Conservation (phyloP, 2,113 vertebrate genomes). For the Neofelis nebulosa region DNA sequence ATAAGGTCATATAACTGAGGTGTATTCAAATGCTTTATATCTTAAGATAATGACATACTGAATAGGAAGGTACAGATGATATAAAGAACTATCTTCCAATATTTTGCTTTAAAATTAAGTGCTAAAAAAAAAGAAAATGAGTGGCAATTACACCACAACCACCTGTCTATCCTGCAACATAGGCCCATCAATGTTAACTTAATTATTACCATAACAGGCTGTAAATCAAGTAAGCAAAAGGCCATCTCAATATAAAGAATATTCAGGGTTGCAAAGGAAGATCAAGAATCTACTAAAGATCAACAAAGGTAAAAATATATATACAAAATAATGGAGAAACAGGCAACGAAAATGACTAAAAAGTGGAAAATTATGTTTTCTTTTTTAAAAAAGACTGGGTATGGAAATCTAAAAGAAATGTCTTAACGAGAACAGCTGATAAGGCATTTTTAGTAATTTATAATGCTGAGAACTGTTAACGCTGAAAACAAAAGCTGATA, state of each 20-base stretch:
- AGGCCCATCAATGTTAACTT: neutral
- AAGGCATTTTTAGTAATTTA: conserved; percentile 62
- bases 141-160: conserved; percentile 24
- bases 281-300: neutral
- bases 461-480: conserved; percentile 63
- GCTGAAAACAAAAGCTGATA: conserved; percentile 58
- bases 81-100: conserved; percentile 2
- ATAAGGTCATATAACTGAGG: conserved; percentile 22
- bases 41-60: neutral
- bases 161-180: neutral
- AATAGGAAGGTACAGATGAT: conserved; percentile 24
- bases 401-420: conserved; percentile 55
- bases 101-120: conserved; percentile 45
- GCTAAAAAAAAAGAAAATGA: neutral
- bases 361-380: neutral
- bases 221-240: conserved; percentile 49
- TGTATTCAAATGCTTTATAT: neutral
- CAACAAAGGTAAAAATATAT: neutral
- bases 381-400: neutral
- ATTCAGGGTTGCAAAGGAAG: conserved; percentile 45
- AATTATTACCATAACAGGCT: conserved; percentile 9
- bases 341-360: conserved; percentile 37
- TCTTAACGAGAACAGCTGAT: conserved; percentile 46
- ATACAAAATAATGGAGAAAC: conserved; percentile 21
- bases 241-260: conserved; percentile 33